These are phyloP conservation scores for Phenganax stokvisi DNA, from an alignment of 92 coral and sea anemone genomes.

Conservation along the genomic window DNA sequence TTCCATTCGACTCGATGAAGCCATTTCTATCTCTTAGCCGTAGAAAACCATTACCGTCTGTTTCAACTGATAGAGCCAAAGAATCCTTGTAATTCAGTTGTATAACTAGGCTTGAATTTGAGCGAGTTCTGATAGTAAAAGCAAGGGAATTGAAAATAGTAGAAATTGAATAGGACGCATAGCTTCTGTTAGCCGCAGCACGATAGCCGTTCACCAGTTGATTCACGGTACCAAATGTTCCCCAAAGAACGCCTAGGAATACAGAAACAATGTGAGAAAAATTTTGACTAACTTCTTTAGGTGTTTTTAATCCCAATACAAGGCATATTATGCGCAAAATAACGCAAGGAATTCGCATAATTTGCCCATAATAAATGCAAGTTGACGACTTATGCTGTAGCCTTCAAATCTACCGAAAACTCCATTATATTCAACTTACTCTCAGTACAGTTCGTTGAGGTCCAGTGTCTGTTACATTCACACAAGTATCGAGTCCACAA, in stretches of 20 bases:
- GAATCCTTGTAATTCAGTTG: constrained; percentile 8
- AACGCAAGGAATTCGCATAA: too few relatives aligned
- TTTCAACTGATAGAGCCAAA: constrained; percentile 2
- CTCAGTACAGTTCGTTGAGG: constrained; percentile 63
- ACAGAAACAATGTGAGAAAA: too few relatives aligned
- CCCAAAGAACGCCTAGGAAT: constrained; percentile 61
- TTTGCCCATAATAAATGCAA: background rate
- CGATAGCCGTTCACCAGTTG: constrained; percentile 51
- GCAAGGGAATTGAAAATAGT: constrained; percentile 52
- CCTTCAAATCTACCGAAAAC: background rate
- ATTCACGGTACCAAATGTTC: constrained; percentile 82
- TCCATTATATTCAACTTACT: constrained; percentile 51
- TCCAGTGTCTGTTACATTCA: constrained; percentile 76
- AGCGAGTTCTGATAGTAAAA: constrained; percentile 74
- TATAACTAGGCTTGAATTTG: constrained; percentile 44
- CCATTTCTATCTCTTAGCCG: constrained; percentile 48
- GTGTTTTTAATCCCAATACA: too few relatives aligned
- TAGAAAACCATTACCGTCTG: constrained; percentile 43
- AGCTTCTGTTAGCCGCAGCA: constrained; percentile 55
- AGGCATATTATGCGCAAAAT: too few relatives aligned
- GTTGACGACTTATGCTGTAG: background rate
- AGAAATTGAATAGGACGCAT: constrained; percentile 56
- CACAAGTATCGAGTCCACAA: constrained; percentile 73
- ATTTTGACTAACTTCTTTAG: too few relatives aligned
- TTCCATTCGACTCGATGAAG: constrained; percentile 41